Evolutionary conservation across 2,113 vertebrate species (phyloP).

Genomic region (Prionailurus viverrinus): DNA sequence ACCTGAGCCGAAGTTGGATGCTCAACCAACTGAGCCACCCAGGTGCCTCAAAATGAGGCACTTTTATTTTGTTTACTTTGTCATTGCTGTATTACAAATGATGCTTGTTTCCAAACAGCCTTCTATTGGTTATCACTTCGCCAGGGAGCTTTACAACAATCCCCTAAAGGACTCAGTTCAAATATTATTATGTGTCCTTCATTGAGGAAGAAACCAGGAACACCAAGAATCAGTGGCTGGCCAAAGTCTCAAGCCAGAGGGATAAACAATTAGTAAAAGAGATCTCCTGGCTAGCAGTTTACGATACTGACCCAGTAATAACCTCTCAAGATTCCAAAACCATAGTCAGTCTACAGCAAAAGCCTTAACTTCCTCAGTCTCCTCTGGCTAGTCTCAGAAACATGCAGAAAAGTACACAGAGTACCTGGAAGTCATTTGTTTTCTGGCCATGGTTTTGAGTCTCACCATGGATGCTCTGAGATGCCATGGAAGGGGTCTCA

Average conservation of each 20-base stretch:
- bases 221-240: neutral
- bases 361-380: neutral
- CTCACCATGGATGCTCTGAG: neutral
- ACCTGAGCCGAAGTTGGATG: too few species aligned
- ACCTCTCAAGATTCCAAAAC: neutral
- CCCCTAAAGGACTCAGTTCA: neutral
- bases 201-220: neutral
- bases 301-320: neutral
- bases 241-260: neutral
- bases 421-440: neutral
- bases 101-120: conserved; percentile 25
- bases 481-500: neutral
- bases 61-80: neutral
- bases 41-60: neutral
- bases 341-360: neutral
- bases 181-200: neutral
- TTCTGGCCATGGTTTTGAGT: neutral
- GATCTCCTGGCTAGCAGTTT: neutral
- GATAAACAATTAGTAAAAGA: neutral
- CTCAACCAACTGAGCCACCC: too few species aligned
- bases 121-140: neutral
- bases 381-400: neutral
- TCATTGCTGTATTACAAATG: neutral
- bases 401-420: neutral
- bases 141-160: neutral